Evolutionary conservation across 2,797 vertebrate genomes (phyloP).

Genomic region (Pangasius krempfi): DNA sequence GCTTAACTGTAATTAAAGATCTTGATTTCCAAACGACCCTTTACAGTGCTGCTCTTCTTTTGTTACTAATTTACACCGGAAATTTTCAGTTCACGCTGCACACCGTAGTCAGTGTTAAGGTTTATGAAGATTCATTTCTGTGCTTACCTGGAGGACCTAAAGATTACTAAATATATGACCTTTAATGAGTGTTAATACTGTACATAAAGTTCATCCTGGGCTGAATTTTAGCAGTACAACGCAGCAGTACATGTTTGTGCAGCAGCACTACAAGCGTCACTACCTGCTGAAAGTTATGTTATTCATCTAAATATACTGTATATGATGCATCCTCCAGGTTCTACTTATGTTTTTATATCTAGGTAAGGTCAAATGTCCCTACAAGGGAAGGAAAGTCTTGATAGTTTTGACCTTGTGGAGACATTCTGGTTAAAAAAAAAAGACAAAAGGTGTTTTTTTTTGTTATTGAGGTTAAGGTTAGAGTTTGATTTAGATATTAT

Average conservation of each 20-base stretch:
- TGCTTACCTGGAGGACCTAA: background rate
- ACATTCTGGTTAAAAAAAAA: background rate
- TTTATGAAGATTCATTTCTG: background rate
- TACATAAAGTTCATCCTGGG: background rate
- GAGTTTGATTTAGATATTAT: background rate
- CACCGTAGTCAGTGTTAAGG: background rate
- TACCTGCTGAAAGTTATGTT: background rate
- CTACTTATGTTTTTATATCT: background rate
- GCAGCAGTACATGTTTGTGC: background rate
- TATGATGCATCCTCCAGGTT: too few species aligned
- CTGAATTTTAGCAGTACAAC: background rate
- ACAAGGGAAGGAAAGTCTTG: background rate
- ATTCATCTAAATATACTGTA: background rate
- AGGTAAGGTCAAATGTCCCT: background rate
- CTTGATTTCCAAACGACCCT: constrained; percentile 66
- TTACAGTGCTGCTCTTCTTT: background rate
- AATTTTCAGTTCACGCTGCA: background rate
- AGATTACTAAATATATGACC: background rate
- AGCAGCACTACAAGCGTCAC: background rate
- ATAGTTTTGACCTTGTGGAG: background rate
- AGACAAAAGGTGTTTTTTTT: background rate
- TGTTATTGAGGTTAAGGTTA: background rate
- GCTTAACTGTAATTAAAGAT: constrained; percentile 75
- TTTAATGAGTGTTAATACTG: background rate
- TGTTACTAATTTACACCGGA: background rate